phyloP scores from a whole-genome alignment of 1,140 invertebrate species.

The Eupristina koningsbergeri region DNA sequence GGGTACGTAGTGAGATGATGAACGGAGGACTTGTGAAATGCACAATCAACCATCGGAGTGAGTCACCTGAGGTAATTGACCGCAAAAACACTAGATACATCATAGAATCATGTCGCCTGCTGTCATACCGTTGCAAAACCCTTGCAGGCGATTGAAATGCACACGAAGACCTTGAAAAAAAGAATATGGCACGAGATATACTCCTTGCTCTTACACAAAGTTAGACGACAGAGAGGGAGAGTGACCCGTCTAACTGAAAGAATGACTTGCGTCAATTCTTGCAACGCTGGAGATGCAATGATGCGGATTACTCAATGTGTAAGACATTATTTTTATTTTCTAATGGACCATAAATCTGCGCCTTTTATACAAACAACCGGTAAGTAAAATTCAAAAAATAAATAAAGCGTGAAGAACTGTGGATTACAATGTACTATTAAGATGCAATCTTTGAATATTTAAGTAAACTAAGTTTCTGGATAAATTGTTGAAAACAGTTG shows the following conservation, averaged over 20 bases:
- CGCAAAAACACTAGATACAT: conserved; percentile 27
- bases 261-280: conserved; percentile 37
- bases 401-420: not conserved
- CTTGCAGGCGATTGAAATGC: conserved; percentile 37
- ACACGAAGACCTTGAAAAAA: conserved; percentile 36
- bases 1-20: not conserved
- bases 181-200: not conserved
- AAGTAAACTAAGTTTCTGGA: too few relatives aligned
- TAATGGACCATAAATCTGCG: not conserved
- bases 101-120: conserved; percentile 38
- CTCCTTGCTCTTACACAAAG: conserved; percentile 17
- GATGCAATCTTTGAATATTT: too few relatives aligned
- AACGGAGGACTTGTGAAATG: conserved; percentile 12
- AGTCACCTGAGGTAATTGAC: conserved; percentile 45
- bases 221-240: not conserved
- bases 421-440: too few relatives aligned
- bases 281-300: conserved; percentile 12
- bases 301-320: conserved; percentile 6
- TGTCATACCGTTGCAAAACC: conserved; percentile 26
- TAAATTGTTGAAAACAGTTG: too few relatives aligned
- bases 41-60: not conserved
- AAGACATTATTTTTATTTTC: conserved; percentile 15
- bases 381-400: not conserved
- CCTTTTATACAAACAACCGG: not conserved
- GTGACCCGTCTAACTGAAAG: not conserved